phyloP scores from a whole-genome alignment of 2,888 invertebrate genomes.

The Heliconius hortense region DNA sequence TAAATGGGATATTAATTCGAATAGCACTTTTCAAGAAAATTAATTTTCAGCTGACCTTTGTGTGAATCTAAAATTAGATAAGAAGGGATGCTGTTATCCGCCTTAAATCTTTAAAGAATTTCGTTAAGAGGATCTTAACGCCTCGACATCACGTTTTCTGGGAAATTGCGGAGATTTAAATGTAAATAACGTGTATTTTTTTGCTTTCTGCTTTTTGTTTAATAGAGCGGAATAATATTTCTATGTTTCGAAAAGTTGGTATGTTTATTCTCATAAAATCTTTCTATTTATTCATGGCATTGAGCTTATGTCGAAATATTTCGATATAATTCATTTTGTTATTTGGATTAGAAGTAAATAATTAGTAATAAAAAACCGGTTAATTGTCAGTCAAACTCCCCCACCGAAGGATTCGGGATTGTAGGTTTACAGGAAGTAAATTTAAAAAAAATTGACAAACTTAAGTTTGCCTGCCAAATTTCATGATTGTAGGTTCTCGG shows the following conservation, averaged over 20 bases:
- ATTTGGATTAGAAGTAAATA: too few species aligned
- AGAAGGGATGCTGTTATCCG: conserved; percentile 33
- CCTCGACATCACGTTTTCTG: conserved; percentile 23
- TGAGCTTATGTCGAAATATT: too few species aligned
- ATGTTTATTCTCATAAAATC: too few species aligned
- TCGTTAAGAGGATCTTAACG: conserved; percentile 25
- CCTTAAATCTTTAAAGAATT: conserved; percentile 32
- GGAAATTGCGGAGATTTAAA: conserved; percentile 22
- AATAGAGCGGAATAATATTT: neutral
- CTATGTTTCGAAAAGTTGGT: neutral
- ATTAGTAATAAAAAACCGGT: too few species aligned
- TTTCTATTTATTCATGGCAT: too few species aligned
- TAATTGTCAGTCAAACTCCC: too few species aligned
- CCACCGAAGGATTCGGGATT: too few species aligned
- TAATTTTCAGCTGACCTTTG: conserved; percentile 30
- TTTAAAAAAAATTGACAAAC: too few species aligned
- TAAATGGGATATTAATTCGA: conserved; percentile 23
- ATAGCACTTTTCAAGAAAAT: conserved; percentile 26
- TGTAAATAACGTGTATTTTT: conserved; percentile 21
- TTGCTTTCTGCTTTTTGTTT: conserved; percentile 14
- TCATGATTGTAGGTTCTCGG: too few species aligned
- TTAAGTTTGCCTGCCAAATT: too few species aligned
- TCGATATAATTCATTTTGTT: too few species aligned
- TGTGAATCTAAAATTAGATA: conserved; percentile 33
- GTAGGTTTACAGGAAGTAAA: too few species aligned